phyloP scores from a whole-genome alignment of 2,888 invertebrate species.

The Diaperis boleti region DNA sequence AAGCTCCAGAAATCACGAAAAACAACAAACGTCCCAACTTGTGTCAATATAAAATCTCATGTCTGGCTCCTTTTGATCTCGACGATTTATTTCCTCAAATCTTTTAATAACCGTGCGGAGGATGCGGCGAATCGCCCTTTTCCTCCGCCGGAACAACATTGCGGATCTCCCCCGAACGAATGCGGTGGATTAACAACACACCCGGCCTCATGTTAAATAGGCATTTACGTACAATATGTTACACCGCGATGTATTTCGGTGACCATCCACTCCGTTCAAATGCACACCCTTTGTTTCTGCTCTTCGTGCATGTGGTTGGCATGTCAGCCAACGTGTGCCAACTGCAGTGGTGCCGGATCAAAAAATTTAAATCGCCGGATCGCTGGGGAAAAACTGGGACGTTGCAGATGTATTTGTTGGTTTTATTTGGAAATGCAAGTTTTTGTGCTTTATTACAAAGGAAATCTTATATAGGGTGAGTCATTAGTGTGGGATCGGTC shows the following conservation, averaged over 20 bases:
- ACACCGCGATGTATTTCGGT: conserved; percentile 38
- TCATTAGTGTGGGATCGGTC: no score
- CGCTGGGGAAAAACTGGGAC: no score
- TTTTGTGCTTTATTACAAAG: no score
- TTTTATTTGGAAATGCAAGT: no score
- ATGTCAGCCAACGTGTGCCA: conserved; percentile 47
- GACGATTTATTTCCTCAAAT: conserved; percentile 9
- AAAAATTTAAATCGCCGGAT: no score
- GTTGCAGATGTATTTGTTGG: no score
- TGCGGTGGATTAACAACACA: conserved; percentile 48
- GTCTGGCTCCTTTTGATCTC: not conserved
- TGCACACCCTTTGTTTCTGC: conserved; percentile 36
- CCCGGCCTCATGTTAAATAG: conserved; percentile 42
- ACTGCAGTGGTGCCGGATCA: no score
- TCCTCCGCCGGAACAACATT: conserved; percentile 18
- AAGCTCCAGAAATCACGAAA: not conserved
- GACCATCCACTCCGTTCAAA: conserved; percentile 28
- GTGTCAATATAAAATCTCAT: not conserved
- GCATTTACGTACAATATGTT: conserved; percentile 44
- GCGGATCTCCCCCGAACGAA: conserved; percentile 31
- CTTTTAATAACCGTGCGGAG: conserved; percentile 9
- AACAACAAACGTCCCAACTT: not conserved
- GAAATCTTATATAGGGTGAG: no score
- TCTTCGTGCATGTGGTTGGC: conserved; percentile 46
- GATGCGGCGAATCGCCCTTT: conserved; percentile 16